Evolutionary conservation across 2,113 vertebrate species (phyloP).

Genomic region (Capreolus pygargus): DNA sequence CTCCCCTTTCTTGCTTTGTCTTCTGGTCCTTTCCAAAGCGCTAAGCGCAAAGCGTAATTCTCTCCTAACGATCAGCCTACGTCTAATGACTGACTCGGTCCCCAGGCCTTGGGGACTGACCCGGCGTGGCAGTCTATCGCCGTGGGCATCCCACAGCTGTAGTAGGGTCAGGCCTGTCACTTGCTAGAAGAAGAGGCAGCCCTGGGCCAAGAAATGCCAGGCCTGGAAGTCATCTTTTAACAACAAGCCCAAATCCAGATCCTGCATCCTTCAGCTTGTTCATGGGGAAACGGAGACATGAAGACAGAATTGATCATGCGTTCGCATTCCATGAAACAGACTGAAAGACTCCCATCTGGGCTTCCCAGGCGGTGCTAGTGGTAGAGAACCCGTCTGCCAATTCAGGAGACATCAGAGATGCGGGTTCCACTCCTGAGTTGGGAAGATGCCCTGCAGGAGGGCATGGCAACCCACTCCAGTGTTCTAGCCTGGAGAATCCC

Average conservation of each 20-base stretch:
- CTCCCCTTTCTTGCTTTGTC: background rate
- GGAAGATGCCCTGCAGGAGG: background rate
- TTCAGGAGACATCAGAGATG: background rate
- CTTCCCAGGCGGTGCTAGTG: background rate
- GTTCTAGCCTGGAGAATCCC: background rate
- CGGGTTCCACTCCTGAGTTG: background rate
- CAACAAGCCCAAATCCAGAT: background rate
- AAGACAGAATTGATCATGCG: background rate
- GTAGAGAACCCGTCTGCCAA: accelerated
- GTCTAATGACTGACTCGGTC: accelerated
- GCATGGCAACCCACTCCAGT: background rate
- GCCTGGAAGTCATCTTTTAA: background rate
- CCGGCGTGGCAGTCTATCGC: accelerated
- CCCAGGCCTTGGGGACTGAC: too few relatives aligned
- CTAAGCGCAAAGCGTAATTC: accelerated
- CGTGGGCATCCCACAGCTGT: background rate
- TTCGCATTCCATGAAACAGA: background rate
- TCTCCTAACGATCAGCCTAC: accelerated
- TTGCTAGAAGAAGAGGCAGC: background rate
- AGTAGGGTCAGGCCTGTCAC: background rate
- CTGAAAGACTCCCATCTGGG: background rate
- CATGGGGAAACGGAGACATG: background rate
- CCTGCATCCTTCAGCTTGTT: background rate
- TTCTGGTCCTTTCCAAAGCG: background rate
- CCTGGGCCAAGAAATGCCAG: background rate